Percentiles rank a stretch among this genome's conserved stretches.
Conservation (phyloP, 1,140 invertebrate species). For the Sycophila sp. region DNA sequence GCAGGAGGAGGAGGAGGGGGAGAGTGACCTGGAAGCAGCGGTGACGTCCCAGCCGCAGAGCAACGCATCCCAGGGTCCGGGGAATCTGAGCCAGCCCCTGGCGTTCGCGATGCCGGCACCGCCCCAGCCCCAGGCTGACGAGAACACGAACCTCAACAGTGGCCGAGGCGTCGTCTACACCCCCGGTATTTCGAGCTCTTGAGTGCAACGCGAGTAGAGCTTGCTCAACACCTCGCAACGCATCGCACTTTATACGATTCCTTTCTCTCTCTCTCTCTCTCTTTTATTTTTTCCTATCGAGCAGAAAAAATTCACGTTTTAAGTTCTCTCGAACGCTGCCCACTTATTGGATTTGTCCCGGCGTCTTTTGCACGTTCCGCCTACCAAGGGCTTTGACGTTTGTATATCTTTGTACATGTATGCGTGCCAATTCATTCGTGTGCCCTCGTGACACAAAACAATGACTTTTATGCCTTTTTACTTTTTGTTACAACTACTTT, state of each 20-base stretch:
- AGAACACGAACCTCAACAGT: slow-evolving; percentile 64
- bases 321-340: not conserved
- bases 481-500: no score
- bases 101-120: slow-evolving; percentile 64
- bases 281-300: not conserved
- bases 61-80: slow-evolving; percentile 46
- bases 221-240: no score
- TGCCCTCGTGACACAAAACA: not conserved
- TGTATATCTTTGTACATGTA: no score
- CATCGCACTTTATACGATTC: slow-evolving; percentile 2
- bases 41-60: slow-evolving; percentile 61
- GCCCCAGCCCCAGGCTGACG: slow-evolving; percentile 50
- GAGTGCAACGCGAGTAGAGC: no score
- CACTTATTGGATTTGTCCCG: slow-evolving; percentile 17
- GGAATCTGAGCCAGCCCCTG: slow-evolving; percentile 45
- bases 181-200: slow-evolving; percentile 57
- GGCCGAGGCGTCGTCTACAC: slow-evolving; percentile 57
- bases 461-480: no score
- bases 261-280: not conserved
- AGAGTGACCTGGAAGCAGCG: slow-evolving; percentile 60
- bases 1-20: slow-evolving; percentile 65
- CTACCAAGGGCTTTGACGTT: not conserved
- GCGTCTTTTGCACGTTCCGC: not conserved
- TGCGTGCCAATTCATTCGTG: not conserved
- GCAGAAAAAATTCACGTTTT: not conserved